A percentile compares a stretch with the other conserved stretches of the same genome.
These are phyloP conservation scores for Drosophila malerkotliana DNA, from an alignment of 1,140 invertebrate genomes.

Conservation along the genomic window DNA sequence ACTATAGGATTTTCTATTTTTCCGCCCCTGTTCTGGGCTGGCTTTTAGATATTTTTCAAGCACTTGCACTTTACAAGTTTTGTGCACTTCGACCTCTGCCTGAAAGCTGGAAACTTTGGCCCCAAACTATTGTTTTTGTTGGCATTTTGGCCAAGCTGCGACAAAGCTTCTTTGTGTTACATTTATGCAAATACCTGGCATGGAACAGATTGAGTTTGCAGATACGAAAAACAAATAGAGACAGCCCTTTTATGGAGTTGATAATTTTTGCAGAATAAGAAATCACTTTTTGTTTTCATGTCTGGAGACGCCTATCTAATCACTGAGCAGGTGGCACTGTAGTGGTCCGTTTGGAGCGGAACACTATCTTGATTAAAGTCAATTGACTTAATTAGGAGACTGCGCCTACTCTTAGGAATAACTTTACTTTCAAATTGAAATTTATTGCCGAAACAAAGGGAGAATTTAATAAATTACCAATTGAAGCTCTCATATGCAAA, in stretches of 20 bases:
- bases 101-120: slow-evolving; percentile 21
- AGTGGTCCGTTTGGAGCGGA: slow-evolving; percentile 11
- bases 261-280: not conserved
- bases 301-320: slow-evolving; percentile 34
- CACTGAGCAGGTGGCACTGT: slow-evolving; percentile 33
- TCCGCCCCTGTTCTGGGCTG: slow-evolving; percentile 11
- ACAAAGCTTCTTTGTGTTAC: slow-evolving; percentile 15
- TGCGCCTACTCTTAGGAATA: slow-evolving; percentile 5
- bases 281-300: slow-evolving; percentile 48
- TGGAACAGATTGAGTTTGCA: slow-evolving; percentile 30
- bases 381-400: slow-evolving; percentile 50
- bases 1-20: not conserved
- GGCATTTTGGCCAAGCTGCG: slow-evolving; percentile 18
- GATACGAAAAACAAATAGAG: not conserved
- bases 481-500: slow-evolving; percentile 37
- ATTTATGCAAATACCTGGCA: slow-evolving; percentile 47
- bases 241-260: slow-evolving; percentile 34
- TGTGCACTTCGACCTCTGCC: slow-evolving; percentile 25
- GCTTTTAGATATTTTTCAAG: slow-evolving; percentile 27
- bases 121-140: slow-evolving; percentile 14
- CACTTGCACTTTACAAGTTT: slow-evolving; percentile 41
- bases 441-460: slow-evolving; percentile 47
- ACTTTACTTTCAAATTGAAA: slow-evolving; percentile 32
- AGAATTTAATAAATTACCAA: slow-evolving; percentile 47
- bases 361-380: slow-evolving; percentile 40